phyloP scores from a whole-genome alignment of 1,140 invertebrate species.

The Drosophila athabasca region DNA sequence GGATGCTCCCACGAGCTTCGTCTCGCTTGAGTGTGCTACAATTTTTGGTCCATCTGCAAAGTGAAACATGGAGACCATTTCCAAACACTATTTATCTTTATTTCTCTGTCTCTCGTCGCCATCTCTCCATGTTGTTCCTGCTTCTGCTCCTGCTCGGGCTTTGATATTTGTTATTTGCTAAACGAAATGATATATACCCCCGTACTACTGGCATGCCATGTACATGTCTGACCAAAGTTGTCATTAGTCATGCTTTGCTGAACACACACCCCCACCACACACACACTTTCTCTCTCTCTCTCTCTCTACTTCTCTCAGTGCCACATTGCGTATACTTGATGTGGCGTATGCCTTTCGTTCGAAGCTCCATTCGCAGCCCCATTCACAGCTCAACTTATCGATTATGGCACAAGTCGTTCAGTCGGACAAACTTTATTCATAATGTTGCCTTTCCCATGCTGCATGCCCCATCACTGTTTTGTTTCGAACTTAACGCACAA shows the following conservation, averaged over 20 bases:
- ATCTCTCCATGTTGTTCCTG: background rate
- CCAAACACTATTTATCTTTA: constrained; percentile 76
- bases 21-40: constrained; percentile 56
- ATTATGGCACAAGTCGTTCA: constrained; percentile 44
- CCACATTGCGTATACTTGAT: constrained; percentile 64
- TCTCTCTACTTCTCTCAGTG: background rate
- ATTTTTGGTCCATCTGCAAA: constrained; percentile 56
- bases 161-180: constrained; percentile 76
- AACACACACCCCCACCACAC: constrained; percentile 35
- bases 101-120: constrained; percentile 32
- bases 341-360: constrained; percentile 2
- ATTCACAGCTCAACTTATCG: constrained; percentile 48
- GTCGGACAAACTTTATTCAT: constrained; percentile 60
- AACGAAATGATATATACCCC: constrained; percentile 69
- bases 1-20: constrained; percentile 22
- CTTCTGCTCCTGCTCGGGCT: constrained; percentile 9
- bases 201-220: constrained; percentile 17
- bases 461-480: background rate
- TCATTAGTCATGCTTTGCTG: constrained; percentile 78
- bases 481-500: constrained; percentile 43
- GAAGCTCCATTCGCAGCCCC: constrained; percentile 12
- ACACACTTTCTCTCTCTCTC: background rate
- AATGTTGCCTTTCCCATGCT: constrained; percentile 23
- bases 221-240: constrained; percentile 62
- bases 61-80: constrained; percentile 62